Percentiles rank a stretch among this genome's conserved stretches.
These are phyloP conservation scores for Polydrusus pterygomalis DNA, from an alignment of 2,888 invertebrate species.

Conservation along the genomic window DNA sequence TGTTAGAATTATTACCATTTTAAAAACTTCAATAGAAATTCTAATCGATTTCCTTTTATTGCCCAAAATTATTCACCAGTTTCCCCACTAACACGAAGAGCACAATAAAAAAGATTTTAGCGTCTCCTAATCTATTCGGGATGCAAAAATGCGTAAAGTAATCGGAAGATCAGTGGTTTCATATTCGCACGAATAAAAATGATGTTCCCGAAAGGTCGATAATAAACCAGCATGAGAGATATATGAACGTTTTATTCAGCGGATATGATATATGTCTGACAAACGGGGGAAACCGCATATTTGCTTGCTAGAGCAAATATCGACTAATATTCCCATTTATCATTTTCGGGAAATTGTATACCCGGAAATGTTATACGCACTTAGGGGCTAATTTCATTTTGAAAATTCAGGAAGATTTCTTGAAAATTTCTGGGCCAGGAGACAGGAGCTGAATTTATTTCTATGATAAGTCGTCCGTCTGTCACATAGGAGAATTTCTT, in stretches of 20 bases:
- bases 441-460: too few relatives aligned
- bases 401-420: too few relatives aligned
- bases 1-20: too few relatives aligned
- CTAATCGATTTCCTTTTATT: background rate
- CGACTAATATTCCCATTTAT: conserved; percentile 49
- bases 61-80: background rate
- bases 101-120: conserved; percentile 25
- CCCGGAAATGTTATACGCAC: background rate
- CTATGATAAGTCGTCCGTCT: too few relatives aligned
- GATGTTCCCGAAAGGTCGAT: conserved; percentile 52
- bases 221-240: conserved; percentile 44
- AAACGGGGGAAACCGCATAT: conserved; percentile 43
- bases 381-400: background rate
- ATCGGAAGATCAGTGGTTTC: conserved; percentile 41
- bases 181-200: conserved; percentile 45
- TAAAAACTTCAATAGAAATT: background rate
- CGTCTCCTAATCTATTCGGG: conserved; percentile 27
- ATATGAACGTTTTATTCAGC: conserved; percentile 49
- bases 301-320: conserved; percentile 43
- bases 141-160: conserved; percentile 44
- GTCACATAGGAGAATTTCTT: too few relatives aligned
- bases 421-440: too few relatives aligned
- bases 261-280: conserved; percentile 50
- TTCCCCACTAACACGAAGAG: background rate
- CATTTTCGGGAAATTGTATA: conserved; percentile 19